Evolutionary conservation across 2,888 invertebrate species (phyloP).

Genomic region (Auanema freiburgensis): DNA sequence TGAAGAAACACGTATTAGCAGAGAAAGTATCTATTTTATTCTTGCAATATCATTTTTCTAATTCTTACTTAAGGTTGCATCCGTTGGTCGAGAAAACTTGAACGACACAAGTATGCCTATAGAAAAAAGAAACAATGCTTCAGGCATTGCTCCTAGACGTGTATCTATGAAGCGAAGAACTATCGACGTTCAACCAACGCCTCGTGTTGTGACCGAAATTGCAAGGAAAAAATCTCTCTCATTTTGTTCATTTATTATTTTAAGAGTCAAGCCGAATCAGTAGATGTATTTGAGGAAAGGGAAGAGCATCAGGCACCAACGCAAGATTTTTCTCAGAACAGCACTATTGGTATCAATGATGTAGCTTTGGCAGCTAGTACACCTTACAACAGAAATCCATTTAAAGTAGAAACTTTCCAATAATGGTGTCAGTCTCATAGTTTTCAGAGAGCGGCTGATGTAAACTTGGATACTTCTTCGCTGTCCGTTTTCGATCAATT

Average conservation of each 20-base stretch:
- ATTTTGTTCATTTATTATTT: not conserved
- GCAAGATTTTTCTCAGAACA: not conserved
- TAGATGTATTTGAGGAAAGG: not conserved
- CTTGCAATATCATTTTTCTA: not conserved
- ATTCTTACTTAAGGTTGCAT: constrained; percentile 2
- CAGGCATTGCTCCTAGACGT: not conserved
- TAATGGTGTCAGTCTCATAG: not conserved
- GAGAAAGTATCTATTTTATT: constrained; percentile 44
- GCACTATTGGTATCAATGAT: not conserved
- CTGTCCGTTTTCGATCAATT: constrained; percentile 27
- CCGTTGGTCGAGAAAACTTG: constrained; percentile 8
- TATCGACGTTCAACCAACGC: not conserved
- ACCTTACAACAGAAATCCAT: constrained; percentile 19
- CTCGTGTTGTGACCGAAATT: not conserved
- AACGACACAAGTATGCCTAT: not conserved
- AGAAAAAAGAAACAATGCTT: not conserved
- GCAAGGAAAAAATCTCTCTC: not conserved
- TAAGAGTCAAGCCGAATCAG: not conserved
- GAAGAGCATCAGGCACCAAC: not conserved
- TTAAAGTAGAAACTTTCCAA: constrained; percentile 16
- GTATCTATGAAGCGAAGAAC: not conserved
- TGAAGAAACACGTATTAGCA: constrained; percentile 34
- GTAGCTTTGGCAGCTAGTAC: not conserved
- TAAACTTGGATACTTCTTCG: constrained; percentile 3
- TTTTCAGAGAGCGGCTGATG: constrained; percentile 7